Evolutionary conservation across 2,888 invertebrate genomes (phyloP).

Genomic region (Mythimna pallens): DNA sequence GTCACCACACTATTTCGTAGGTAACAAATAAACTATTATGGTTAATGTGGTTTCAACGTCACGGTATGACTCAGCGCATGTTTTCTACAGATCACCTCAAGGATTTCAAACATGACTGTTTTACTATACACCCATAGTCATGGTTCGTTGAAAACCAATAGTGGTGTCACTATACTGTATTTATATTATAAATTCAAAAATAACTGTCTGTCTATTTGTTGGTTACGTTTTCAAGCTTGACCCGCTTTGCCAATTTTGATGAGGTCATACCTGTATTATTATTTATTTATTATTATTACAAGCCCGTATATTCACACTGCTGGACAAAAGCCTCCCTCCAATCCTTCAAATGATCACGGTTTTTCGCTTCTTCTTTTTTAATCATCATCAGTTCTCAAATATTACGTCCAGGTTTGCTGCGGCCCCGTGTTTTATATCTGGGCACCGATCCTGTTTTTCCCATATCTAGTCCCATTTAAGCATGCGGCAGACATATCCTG

Average conservation of each 20-base stretch:
- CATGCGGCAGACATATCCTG: too few relatives aligned
- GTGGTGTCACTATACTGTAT: slow-evolving; percentile 15
- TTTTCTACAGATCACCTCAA: slow-evolving; percentile 78
- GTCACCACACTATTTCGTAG: slow-evolving; percentile 39
- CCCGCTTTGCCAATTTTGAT: neutral
- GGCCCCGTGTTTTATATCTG: too few relatives aligned
- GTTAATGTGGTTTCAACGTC: slow-evolving; percentile 46
- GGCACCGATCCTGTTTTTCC: too few relatives aligned
- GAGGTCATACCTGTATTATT: too few relatives aligned
- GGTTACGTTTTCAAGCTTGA: neutral
- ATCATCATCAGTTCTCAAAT: too few relatives aligned
- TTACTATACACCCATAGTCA: slow-evolving; percentile 50
- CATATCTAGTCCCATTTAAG: too few relatives aligned
- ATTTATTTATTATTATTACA: too few relatives aligned
- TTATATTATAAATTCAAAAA: neutral
- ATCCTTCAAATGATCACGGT: too few relatives aligned
- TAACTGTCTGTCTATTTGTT: neutral
- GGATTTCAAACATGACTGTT: slow-evolving; percentile 64
- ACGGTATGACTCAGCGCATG: slow-evolving; percentile 70
- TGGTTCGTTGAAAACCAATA: slow-evolving; percentile 42
- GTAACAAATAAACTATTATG: slow-evolving; percentile 27
- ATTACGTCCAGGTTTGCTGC: too few relatives aligned
- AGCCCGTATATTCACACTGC: too few relatives aligned
- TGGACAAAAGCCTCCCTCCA: too few relatives aligned
- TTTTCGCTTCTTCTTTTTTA: too few relatives aligned